These are phyloP conservation scores for Tauraco hartlaubi DNA, from an alignment of 2,797 vertebrate genomes.

Conservation along the genomic window DNA sequence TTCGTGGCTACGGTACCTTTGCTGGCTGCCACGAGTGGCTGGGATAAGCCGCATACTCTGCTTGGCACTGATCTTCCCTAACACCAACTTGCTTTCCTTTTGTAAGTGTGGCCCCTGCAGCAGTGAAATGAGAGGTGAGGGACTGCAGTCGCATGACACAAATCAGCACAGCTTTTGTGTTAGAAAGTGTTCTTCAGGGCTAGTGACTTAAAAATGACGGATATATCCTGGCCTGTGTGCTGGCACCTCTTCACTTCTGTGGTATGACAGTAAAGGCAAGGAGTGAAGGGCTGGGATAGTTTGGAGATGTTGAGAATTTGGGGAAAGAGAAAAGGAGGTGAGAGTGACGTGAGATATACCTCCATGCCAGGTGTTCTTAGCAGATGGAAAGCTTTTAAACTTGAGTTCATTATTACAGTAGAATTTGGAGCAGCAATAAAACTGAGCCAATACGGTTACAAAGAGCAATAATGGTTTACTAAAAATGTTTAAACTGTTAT, in stretches of 20 bases:
- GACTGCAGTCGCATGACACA: fast-evolving
- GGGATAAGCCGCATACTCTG: not conserved
- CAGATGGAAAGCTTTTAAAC: not conserved
- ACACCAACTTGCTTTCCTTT: not conserved
- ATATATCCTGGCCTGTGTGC: not conserved
- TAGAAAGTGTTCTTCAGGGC: not conserved
- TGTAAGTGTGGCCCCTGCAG: not conserved
- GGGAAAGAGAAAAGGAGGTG: not conserved
- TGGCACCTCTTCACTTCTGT: not conserved
- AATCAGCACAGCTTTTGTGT: not conserved
- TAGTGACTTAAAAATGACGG: not conserved
- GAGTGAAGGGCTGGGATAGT: not conserved
- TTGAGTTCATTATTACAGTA: not conserved
- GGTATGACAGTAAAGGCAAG: not conserved
- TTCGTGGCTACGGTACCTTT: not conserved
- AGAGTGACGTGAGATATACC: not conserved
- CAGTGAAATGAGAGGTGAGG: not conserved
- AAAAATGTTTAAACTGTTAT: not conserved
- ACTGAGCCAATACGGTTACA: not conserved
- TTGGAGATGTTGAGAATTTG: not conserved
- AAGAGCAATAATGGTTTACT: not conserved
- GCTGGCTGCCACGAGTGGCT: not conserved
- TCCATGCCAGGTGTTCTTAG: not conserved
- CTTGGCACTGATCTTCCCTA: not conserved
- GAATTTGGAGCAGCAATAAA: not conserved